Evolutionary conservation across 2,797 vertebrate species (phyloP).

Genomic region (Tangara arthus): DNA sequence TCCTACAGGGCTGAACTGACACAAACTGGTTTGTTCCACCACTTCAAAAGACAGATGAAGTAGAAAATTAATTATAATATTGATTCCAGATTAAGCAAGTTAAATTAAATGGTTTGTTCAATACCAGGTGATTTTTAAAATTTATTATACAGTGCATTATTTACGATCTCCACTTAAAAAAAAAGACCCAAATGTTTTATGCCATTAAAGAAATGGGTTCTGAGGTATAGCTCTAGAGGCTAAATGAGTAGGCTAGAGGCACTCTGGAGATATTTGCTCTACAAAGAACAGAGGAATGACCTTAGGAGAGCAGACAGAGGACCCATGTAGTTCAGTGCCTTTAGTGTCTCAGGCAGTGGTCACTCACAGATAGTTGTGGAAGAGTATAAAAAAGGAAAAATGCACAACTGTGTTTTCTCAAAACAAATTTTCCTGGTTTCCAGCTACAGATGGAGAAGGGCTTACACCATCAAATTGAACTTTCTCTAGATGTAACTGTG

Average conservation of each 20-base stretch:
- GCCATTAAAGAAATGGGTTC: background rate
- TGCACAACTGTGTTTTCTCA: background rate
- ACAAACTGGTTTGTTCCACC: background rate
- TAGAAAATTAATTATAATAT: conserved; percentile 22
- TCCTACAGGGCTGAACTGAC: background rate
- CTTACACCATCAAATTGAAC: background rate
- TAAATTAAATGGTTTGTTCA: conserved; percentile 16
- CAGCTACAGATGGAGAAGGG: background rate
- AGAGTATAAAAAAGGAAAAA: background rate
- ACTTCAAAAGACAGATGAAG: conserved; percentile 4
- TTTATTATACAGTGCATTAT: background rate
- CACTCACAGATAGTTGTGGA: background rate
- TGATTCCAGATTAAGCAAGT: conserved; percentile 1
- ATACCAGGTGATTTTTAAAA: background rate
- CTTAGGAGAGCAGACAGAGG: background rate
- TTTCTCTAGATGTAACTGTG: background rate
- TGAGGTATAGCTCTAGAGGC: background rate
- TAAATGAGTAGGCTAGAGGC: background rate
- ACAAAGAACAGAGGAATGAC: background rate
- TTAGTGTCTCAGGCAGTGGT: background rate
- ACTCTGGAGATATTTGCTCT: background rate
- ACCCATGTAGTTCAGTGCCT: background rate
- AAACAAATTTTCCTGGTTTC: background rate
- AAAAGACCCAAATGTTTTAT: background rate
- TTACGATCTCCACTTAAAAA: background rate